Evolutionary conservation across 2,113 vertebrate species (phyloP).

Genomic region (Chloropsis hardwickii): DNA sequence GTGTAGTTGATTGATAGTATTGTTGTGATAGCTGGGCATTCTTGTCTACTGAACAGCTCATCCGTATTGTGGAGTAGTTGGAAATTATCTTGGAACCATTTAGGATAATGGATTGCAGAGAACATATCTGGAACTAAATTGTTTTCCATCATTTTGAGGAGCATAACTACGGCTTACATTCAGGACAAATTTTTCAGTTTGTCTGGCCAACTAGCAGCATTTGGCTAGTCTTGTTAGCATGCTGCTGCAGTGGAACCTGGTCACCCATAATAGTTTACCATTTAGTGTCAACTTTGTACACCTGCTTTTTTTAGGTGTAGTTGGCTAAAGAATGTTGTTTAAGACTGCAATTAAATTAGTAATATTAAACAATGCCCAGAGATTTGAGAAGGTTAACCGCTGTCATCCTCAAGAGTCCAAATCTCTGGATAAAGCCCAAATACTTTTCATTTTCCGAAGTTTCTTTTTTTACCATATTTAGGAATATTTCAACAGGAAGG

Average conservation of each 20-base stretch:
- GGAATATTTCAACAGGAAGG: neutral
- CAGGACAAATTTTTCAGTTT: neutral
- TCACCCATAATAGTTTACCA: neutral
- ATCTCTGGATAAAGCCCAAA: neutral
- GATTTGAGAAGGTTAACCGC: neutral
- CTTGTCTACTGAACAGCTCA: neutral
- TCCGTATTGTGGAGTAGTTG: neutral
- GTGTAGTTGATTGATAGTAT: neutral
- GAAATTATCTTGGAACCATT: neutral
- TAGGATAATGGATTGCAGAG: neutral
- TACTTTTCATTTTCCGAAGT: neutral
- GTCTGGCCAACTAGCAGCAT: neutral
- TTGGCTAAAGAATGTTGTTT: neutral
- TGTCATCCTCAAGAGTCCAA: neutral
- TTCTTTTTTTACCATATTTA: neutral
- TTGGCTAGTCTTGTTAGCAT: neutral
- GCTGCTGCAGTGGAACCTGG: neutral
- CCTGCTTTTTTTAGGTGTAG: neutral
- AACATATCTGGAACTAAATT: neutral
- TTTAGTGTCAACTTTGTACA: neutral
- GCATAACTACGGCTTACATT: neutral
- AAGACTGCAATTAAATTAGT: neutral
- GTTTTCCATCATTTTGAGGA: neutral
- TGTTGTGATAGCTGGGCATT: neutral
- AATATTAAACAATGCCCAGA: neutral